Conservation (phyloP, 1,140 invertebrate species). For the Drosophila melanogaster region DNA sequence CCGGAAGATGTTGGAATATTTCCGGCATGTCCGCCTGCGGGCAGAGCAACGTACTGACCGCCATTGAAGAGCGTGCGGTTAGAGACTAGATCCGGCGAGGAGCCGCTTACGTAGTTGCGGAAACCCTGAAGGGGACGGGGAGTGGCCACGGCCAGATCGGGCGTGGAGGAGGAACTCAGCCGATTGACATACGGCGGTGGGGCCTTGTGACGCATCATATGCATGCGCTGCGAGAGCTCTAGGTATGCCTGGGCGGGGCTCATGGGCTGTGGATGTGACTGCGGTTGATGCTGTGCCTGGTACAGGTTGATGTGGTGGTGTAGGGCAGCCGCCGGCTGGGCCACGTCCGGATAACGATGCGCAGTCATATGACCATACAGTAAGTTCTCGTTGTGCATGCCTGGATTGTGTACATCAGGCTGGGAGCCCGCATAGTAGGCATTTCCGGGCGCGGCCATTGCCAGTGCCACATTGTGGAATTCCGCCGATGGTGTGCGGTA, state of each 20-base stretch:
- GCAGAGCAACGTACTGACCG: constrained; percentile 57
- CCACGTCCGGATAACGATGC: constrained; percentile 86
- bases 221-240: constrained; percentile 85
- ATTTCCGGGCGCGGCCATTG: constrained; percentile 54
- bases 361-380: constrained; percentile 69
- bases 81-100: constrained; percentile 91
- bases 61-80: constrained; percentile 86
- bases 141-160: constrained; percentile 90
- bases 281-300: constrained; percentile 62
- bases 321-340: constrained; percentile 85
- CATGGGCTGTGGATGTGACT: constrained; percentile 50
- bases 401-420: constrained; percentile 77
- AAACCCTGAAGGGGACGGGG: constrained; percentile 85
- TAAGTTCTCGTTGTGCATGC: constrained; percentile 65
- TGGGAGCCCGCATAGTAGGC: constrained; percentile 79
- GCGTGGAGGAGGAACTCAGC: constrained; percentile 91
- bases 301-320: constrained; percentile 76
- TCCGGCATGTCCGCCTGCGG: constrained; percentile 49
- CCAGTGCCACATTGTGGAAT: constrained; percentile 71
- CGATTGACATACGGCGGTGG: constrained; percentile 92
- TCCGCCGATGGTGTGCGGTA: constrained; percentile 86
- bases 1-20: constrained; percentile 69
- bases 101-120: constrained; percentile 88
- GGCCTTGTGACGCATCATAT: constrained; percentile 90
- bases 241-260: constrained; percentile 64